Base-by-base conservation (phyloP, 1,140 invertebrate species). In the Drosophila triauraria region DNA sequence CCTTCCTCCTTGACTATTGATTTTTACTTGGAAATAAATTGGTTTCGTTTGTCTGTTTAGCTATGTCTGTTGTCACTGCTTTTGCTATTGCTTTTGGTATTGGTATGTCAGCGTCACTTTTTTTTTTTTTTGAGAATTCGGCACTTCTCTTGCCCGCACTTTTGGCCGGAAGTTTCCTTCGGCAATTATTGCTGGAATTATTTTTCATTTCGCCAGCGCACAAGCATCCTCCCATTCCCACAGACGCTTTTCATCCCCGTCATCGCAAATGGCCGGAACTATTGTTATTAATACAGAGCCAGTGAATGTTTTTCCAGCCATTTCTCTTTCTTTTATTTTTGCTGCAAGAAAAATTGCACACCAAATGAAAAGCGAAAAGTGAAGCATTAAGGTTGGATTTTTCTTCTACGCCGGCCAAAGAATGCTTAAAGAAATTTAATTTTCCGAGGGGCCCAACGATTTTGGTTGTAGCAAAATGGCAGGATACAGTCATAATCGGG, bases 21-120 rank as follows among this genome's bases (percentile, higher is more conserved):
- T 88, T 88, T 88, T 88, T 85, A 88, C 85, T 88, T 85, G 75
- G 76, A 85, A 90, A 88, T 88, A 88, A 88, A 88, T 88, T 90
- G 85, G 81, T 88, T 88, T 88, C 85, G 85, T 88, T 88, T 88
- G 85, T 90, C 85, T 79, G 85, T 62, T 53, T 54, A 70, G 76
- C 76, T 56, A 12, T 79, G 67, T 51, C 46, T 69, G 58, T 50
- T 75, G 57, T 75, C 77, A 64, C 42, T 44, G 53, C 35, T 25
- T 40, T 40, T 56, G 53, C 35, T n/a, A 40, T 40, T 56, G 51
- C 53, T 3, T n/a, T 54, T 10, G 43, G 8, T 54, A 38, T 51
- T 74, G 56, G 56, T 53, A 76, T 54, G 51, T 50, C 32, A 51
- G 30, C 35, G 25, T 40, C 30, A 59, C 43, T 70, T 67, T 67